Base-by-base conservation (phyloP, 2,888 invertebrate genomes). In the Erpobdella octoculata region DNA sequence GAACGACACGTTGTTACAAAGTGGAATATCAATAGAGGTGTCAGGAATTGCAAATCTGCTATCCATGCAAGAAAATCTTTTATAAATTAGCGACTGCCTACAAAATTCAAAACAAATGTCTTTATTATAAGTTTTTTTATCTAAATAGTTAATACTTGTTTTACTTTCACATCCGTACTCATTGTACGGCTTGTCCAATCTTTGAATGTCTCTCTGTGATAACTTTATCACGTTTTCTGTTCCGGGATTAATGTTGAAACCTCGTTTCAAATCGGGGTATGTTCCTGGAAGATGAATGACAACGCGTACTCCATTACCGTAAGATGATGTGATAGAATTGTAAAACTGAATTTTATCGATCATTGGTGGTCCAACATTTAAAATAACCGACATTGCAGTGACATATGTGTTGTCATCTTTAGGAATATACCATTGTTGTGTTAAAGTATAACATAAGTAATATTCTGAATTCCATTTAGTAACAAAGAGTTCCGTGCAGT, bases 221-320 rank as follows among this genome's bases (percentile, higher is more conserved):
- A 62, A 33, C 8, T 62, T 35, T 2, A 62, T 35, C n/a, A 28
- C 35, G 18, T 18, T 70, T 36, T 70, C 70, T 6, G 70, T 70
- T 70, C 70, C 70, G 15, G 70, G 61, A 15, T 28, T 33, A 41
- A 69, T 53, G 31, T 15, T 53, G 28, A 69, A 21, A 15, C 70
- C 70, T 15, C 37, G 53, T 21, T 70, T 59, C n/a, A 70, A 8
- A 59, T 59, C 59, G 8, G 70, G 59, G 18, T 25, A 59, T 2
- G 59, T 59, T 25, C 61, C 70, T 0, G 59, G 70, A 53, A 35
- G 8, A 35, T 69, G 58, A 28, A 70, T 37, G 0, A 15, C 37
- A 36, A 70, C 53, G 36, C 38, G 33, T n/a, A 70, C 21, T 37
- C 59, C 70, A 12, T 12, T 70, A 9, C 31, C 70, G 12, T n/a